These are phyloP conservation scores for Cebus imitator DNA, from an alignment of 2,113 vertebrate species.

Conservation along the genomic window DNA sequence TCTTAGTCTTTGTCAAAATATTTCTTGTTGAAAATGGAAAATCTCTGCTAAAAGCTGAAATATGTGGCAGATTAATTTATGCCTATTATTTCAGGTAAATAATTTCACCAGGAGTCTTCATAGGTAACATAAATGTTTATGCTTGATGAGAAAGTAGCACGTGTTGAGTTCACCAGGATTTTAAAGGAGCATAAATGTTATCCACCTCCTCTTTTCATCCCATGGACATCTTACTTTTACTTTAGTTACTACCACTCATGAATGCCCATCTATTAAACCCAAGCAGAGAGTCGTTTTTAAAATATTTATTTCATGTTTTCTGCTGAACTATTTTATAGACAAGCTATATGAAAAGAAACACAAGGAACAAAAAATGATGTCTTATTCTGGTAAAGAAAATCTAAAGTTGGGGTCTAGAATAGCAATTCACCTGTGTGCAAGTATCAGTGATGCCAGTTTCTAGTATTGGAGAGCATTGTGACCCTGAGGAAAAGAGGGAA, in stretches of 20 bases:
- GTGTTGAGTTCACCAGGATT: not conserved
- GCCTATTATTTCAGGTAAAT: constrained; percentile 22
- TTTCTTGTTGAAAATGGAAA: not conserved
- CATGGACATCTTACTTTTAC: not conserved
- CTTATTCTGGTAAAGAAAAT: not conserved
- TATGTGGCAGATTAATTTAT: not conserved
- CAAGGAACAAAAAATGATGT: not conserved
- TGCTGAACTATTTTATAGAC: not conserved
- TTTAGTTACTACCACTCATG: not conserved
- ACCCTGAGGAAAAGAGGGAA: not conserved
- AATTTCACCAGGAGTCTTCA: not conserved
- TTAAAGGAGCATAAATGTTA: not conserved
- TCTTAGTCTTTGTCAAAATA: constrained; percentile 53
- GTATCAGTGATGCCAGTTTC: no score
- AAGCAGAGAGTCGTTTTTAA: not conserved
- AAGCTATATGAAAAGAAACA: not conserved
- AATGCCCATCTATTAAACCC: not conserved
- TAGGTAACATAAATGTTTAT: not conserved
- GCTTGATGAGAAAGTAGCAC: not conserved
- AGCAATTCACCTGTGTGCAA: accelerated
- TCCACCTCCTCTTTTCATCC: not conserved
- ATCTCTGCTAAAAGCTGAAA: not conserved
- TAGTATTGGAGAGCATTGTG: not conserved
- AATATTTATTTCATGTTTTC: not conserved
- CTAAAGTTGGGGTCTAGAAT: not conserved